These are phyloP conservation scores for Drosophila pectinifera DNA, from an alignment of 1,140 invertebrate genomes.

Conservation along the genomic window DNA sequence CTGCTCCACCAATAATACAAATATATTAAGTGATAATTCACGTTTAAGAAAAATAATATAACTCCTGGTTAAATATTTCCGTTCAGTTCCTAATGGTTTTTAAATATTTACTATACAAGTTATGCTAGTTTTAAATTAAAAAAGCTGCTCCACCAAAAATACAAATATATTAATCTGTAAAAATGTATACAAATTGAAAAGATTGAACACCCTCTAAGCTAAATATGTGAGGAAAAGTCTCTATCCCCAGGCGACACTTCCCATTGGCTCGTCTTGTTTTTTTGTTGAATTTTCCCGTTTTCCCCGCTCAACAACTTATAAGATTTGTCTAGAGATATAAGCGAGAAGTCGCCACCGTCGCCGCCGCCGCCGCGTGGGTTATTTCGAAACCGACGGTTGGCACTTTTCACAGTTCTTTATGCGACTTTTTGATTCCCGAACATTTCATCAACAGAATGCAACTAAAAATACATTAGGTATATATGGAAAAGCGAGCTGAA, in stretches of 20 bases:
- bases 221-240: constrained; percentile 40
- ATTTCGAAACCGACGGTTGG: constrained; percentile 58
- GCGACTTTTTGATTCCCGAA: constrained; percentile 60
- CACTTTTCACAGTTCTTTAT: constrained; percentile 62
- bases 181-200: not conserved
- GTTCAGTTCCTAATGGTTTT: not conserved
- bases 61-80: too few species aligned
- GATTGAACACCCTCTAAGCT: constrained; percentile 34
- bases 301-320: constrained; percentile 20
- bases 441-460: constrained; percentile 64
- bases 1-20: too few species aligned
- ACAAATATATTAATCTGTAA: not conserved
- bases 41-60: too few species aligned
- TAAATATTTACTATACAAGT: too few species aligned
- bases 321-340: constrained; percentile 36
- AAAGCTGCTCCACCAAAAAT: too few species aligned
- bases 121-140: too few species aligned
- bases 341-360: constrained; percentile 16
- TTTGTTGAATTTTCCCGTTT: constrained; percentile 14
- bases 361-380: constrained; percentile 61
- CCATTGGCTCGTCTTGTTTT: constrained; percentile 34
- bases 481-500: constrained; percentile 22
- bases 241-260: constrained; percentile 55
- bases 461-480: constrained; percentile 65
- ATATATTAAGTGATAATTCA: too few species aligned